Base-by-base conservation (phyloP, 2,888 invertebrate species). In the Opisthograptis luteolata region DNA sequence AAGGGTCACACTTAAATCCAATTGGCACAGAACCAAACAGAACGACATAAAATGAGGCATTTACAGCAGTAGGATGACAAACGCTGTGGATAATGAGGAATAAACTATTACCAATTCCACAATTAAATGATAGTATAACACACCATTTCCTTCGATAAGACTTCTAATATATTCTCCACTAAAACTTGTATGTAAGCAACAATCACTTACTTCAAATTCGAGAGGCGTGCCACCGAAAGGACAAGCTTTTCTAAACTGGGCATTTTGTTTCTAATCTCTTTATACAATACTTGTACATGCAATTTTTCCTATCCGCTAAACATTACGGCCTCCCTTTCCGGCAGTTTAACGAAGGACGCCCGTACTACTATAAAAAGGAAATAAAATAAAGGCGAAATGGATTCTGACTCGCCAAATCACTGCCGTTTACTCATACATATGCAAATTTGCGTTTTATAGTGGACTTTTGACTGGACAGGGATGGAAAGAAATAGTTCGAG, bases 371-470 rank as follows among this genome's bases (percentile, higher is more conserved):
- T 79, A 79, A 82, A 81, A 77, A 67, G 52, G 62, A 67, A 69
- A 73, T 81, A 76, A 79, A 79, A 79, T 71, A 71, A 65, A 65
- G 63, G 65, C 64, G 63, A 62, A 74, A 78, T 76, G 72, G 71
- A 79, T 73, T 66, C 68, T 58, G 62, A 50, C 62, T 68, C 55
- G 62, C 62, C 51, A 60, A 61, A 68, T 63, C 60, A 70, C 70
- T 66, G 66, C 56, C 66, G 58, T 60, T 64, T 59, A 60, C 65
- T 68, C 71, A 68, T 73, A 68, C 73, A 69, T 75, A 83, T 79
- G 82, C 70, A 76, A 81, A 83, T 81, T 70, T 70, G 63, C 65
- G 65, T 64, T 78, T 75, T 70, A 73, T 66, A 68, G 59, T 62
- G 54, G 58, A 35, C 30, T 45, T 34, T 35, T 25, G 39, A 19